Base-by-base conservation (phyloP, 2,113 vertebrate species). In the Harpagus bidentatus region DNA sequence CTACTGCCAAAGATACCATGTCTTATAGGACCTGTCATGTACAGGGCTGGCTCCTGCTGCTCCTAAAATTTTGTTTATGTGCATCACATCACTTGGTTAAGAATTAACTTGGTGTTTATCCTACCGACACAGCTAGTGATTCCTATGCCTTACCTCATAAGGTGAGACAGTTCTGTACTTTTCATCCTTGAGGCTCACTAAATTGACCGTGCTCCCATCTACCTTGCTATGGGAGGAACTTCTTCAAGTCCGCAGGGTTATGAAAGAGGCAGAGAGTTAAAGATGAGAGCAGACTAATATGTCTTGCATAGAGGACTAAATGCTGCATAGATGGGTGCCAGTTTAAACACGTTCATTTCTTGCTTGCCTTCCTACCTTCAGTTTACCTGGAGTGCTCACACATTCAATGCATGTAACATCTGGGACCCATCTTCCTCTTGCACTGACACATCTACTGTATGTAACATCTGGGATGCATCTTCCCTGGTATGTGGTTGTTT, bases 391-490 rank as follows among this genome's bases (percentile, higher is more conserved):
- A 82, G 65, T 47, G 45, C 48, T 67, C 16, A 63, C 22, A 61
- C 36, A 40, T 29, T 20, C 34, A n/a, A 4, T 52, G 58, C 47
- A 32, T 17, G 69, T 28, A 70, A 65, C 78, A 95, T 82, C 80
- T 82, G 81, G 79, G 70, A 52, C 63, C 34, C 77, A 47, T 45
- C 40, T 69, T 70, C 22, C 43, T 82, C 42, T 58, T 74, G 40
- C 70, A 86, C 70, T 90, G 78, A 43, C 55, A 38, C 42, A 79
- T 79, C 79, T 92, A 91, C 88, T 88, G 66, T 43, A 21, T 47
- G 66, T 62, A 94, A 92, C 90, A 95, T 85, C 86, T 92, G 94
- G 88, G 96, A 73, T 59, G 11, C 82, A 97, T 94, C 45, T 88
- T 43, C 66, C 52, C 82, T 29, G n/a, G 73, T 43, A 13, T 45